These are phyloP conservation scores for Alca torda DNA, from an alignment of 2,797 vertebrate species.

Conservation along the genomic window DNA sequence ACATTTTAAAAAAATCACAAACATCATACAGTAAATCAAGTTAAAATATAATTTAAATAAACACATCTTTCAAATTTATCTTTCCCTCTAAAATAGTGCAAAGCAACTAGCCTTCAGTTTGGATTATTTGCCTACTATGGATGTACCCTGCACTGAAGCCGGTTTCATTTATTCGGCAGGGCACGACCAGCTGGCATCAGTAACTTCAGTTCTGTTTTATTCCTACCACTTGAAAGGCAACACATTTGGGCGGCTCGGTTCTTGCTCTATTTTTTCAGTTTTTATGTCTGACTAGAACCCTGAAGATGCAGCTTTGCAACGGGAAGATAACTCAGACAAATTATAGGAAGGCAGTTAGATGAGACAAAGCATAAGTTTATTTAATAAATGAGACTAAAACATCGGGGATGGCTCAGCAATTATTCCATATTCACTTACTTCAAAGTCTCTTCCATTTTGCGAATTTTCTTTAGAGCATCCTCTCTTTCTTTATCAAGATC, in stretches of 20 bases:
- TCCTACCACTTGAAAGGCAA: conserved; percentile 8
- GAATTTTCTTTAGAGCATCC: conserved; percentile 81
- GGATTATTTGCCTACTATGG: neutral
- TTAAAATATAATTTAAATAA: neutral
- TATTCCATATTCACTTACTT: conserved; percentile 78
- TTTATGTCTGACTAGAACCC: neutral
- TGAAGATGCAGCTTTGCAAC: neutral
- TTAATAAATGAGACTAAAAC: neutral
- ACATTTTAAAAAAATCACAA: neutral
- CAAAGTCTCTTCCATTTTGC: conserved; percentile 82
- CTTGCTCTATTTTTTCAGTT: neutral
- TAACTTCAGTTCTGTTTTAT: neutral
- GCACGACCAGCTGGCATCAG: neutral
- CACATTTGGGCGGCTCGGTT: neutral
- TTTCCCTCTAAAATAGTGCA: neutral
- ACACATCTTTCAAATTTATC: neutral
- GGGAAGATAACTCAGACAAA: neutral
- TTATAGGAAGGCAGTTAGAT: neutral
- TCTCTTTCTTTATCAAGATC: conserved; percentile 84
- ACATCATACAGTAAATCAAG: neutral
- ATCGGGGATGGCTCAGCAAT: neutral
- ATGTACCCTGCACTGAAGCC: neutral
- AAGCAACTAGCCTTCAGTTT: neutral
- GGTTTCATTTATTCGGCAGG: neutral
- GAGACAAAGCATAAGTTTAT: neutral